phyloP scores from a whole-genome alignment of 2,888 invertebrate species.

The Rambutsinella grinnellia region DNA sequence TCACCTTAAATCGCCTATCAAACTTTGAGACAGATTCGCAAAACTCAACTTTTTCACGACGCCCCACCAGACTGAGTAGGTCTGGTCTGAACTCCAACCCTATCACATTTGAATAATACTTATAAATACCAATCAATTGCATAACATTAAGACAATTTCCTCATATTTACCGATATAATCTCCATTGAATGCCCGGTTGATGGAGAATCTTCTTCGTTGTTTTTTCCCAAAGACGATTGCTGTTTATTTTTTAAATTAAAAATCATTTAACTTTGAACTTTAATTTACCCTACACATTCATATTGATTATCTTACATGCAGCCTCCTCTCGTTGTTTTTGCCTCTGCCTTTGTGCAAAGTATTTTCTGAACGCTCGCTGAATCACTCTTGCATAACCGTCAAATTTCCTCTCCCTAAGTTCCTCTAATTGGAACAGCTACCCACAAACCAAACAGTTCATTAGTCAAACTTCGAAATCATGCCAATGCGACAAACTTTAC shows the following conservation, averaged over 20 bases:
- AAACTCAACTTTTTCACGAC: conserved; percentile 77
- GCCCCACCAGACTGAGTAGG: conserved; percentile 74
- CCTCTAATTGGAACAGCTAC: conserved; percentile 79
- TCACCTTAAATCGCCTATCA: conserved; percentile 77
- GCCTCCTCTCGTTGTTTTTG: conserved; percentile 74
- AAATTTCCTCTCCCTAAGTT: conserved; percentile 77
- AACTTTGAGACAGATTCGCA: conserved; percentile 77
- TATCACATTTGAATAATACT: too few species aligned
- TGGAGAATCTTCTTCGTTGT: conserved; percentile 74
- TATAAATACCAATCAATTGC: too few species aligned
- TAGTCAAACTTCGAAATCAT: not conserved
- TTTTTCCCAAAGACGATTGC: conserved; percentile 73
- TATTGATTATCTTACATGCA: conserved; percentile 67
- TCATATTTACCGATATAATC: conserved; percentile 75
- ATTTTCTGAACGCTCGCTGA: conserved; percentile 77
- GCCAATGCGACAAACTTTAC: conserved; percentile 4
- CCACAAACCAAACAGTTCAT: conserved; percentile 43
- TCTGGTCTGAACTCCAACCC: conserved; percentile 74
- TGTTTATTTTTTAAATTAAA: too few species aligned
- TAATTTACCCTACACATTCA: not conserved
- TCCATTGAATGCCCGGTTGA: conserved; percentile 78
- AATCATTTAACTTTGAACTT: conserved; percentile 13
- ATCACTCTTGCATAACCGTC: conserved; percentile 77
- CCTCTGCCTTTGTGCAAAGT: conserved; percentile 75
- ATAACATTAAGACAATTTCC: too few species aligned